Base-by-base conservation (phyloP, 1,140 invertebrate species). In the Holotrichia oblita region DNA sequence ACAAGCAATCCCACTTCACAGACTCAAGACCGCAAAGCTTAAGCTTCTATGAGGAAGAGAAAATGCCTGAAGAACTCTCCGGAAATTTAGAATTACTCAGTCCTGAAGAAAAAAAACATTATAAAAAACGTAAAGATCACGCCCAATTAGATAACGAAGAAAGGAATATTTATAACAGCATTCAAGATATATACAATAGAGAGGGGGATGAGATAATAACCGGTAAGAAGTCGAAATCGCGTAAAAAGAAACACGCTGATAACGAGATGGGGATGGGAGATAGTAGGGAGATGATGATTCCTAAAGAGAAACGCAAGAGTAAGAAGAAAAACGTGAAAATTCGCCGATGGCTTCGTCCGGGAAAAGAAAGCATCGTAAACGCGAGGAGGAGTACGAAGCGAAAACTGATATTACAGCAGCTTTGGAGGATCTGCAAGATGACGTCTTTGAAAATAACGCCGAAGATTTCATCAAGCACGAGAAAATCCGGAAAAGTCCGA, bases 271-370 rank as follows among this genome's bases (percentile, higher is more conserved):
- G 85, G 9, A 83, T 87, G 61, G 85, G 86, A 27, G 84, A 87
- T 77, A 87, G 86, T 76, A 80, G 85, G n/a, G 86, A 87, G 79
- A 85, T 86, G 83, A 87, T 87, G 84, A 86, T 87, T 17, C 85
- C 86, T 0, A 85, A 85, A 73, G 85, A 86, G 42, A 86, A 85
- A 78, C 80, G 80, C 24, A 86, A 87, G 72, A 85, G 82, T 48
- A 86, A 86, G 73, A 87, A 87, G 79, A 86, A 86, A 85, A 85
- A 79, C 80, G 85, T 22, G 86, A 87, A 79, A 81, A 80, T 20
- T 85, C 84, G 8, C 84, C 83, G 12, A 77, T 78, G 17, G 77
- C 81, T 24, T 78, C 82, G 3, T 81, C 64, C 40, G 79, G 78
- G 22, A 85, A 85, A 78, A 72, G 81, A 8, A 85, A 85, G 48